Evolutionary conservation across 2,888 invertebrate species (phyloP).

Genomic region (Pycnomerus fuliginosus): DNA sequence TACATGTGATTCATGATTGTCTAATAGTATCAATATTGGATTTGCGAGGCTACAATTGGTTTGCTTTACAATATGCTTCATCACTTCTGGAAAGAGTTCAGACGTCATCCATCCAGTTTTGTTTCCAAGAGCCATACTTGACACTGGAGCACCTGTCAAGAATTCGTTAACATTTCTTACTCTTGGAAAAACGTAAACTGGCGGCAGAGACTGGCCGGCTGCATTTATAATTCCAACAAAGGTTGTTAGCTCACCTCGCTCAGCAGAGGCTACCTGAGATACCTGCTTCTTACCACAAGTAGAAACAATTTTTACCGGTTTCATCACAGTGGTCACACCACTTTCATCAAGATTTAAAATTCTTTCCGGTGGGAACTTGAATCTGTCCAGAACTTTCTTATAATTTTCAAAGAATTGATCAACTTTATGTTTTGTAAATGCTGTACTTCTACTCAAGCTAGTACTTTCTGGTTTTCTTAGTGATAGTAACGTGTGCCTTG

Average conservation of each 20-base stretch:
- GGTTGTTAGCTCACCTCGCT: conserved; percentile 25
- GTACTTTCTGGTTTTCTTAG: conserved; percentile 26
- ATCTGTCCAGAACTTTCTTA: neutral
- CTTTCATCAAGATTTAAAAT: conserved; percentile 15
- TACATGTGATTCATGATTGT: conserved; percentile 43
- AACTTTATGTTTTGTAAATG: neutral
- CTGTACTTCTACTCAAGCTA: conserved; percentile 23
- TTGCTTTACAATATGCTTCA: conserved; percentile 33
- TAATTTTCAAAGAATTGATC: neutral
- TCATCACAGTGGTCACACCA: conserved; percentile 11
- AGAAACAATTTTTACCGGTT: conserved; percentile 16
- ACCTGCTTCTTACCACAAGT: conserved; percentile 15
- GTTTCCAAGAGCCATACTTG: conserved; percentile 16
- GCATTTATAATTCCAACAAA: conserved; percentile 29
- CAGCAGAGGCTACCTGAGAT: conserved; percentile 20
- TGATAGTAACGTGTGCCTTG: conserved; percentile 14
- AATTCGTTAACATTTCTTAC: conserved; percentile 20
- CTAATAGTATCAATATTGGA: conserved; percentile 32
- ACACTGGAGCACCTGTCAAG: conserved; percentile 22
- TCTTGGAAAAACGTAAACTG: conserved; percentile 28
- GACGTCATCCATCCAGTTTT: conserved; percentile 16
- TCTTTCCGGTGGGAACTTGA: conserved; percentile 8
- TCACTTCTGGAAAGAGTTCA: conserved; percentile 29
- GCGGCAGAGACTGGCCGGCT: conserved; percentile 23
- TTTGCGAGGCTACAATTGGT: conserved; percentile 26